Evolutionary conservation across 2,888 invertebrate genomes (phyloP), one percentile per base, ranked within the genome.

Genomic region (Leptopilina drosophilae): DNA sequence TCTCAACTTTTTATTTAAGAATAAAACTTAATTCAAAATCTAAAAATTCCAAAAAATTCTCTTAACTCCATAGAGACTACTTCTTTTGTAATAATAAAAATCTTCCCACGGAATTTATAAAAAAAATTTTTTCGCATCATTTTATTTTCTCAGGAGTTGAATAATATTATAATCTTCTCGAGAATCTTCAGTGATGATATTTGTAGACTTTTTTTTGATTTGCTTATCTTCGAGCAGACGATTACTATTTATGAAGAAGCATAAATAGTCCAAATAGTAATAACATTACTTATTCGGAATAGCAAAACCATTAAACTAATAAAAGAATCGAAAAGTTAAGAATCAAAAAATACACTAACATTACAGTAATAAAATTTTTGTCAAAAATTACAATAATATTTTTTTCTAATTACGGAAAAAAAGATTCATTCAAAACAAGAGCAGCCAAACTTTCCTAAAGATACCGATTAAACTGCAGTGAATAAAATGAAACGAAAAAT

Each of bases 161-260:
- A 75, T 76, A 56, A 65, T 79, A 77, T 56, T 81, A 75, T 76
- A 56, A 65, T 79, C 78, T 56, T 81, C 79, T 81, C 77, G 76
- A 11, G 9, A 78, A 82, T 82, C 82, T 84, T 83, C 82, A 64
- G 79, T 81, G 82, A 78, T 49, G 79, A 56, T 49, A 56, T 80
- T 62, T 26, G 26, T 53, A 20, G 53, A 77, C 56, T 76, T 42
- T 56, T 53, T 78, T 76, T 53, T 56, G 53, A 5, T 78, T 78
- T 20, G 20, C 1, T 78, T 67, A 65, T 83, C 80, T 84, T 82
- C 81, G 59, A 81, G 33, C 33, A 64, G 81, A 80, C 78, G 81
- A 83, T 20, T 20, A 49, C 12, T 20, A 67, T 20, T 15, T 49
- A 15, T 12, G 56, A 73, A 73, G 33, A 73, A 73, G 8, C 20